A percentile compares a stretch with the other conserved stretches of the same genome.
Evolutionary conservation across 2,797 vertebrate genomes (phyloP).

Genomic region (Eupleurogrammus muticus): DNA sequence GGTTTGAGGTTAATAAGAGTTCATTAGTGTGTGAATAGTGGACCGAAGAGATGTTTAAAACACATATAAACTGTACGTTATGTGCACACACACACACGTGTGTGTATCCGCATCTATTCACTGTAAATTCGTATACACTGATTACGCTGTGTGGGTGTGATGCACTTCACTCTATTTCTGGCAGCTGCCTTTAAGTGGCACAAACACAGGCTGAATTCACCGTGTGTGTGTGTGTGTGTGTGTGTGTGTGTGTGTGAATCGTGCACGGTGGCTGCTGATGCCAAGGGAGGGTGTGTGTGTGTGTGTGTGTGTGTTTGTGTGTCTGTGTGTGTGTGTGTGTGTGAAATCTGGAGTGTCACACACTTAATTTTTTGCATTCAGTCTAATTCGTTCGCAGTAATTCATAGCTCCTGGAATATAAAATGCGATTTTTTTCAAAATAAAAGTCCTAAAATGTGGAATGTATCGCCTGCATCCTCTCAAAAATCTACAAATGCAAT

Average conservation of each 20-base stretch:
- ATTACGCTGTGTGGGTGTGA: conserved; percentile 62
- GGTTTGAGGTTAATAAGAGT: conserved; percentile 40
- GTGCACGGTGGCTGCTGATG: conserved; percentile 10
- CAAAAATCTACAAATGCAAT: too few relatives aligned
- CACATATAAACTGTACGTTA: neutral
- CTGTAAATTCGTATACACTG: conserved; percentile 28
- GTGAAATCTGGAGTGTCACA: conserved; percentile 14
- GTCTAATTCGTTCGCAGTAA: too few relatives aligned
- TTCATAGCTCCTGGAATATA: too few relatives aligned
- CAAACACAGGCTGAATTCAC: conserved; percentile 55
- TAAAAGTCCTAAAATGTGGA: too few relatives aligned
- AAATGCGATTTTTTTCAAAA: too few relatives aligned
- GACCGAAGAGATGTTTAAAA: too few relatives aligned
- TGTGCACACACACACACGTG: conserved; percentile 2
- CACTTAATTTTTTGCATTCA: too few relatives aligned
- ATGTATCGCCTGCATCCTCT: too few relatives aligned
- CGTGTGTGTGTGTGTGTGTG: neutral
- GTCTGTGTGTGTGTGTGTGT: too few relatives aligned
- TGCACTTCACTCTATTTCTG: conserved; percentile 63
- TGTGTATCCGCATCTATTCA: conserved; percentile 10
- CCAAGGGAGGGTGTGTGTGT: too few relatives aligned
- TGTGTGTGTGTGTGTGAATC: conserved; percentile 4
- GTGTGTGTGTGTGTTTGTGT: too few relatives aligned
- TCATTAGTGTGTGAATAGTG: too few relatives aligned
- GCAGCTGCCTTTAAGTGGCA: conserved; percentile 54